Base-by-base conservation (phyloP, 1,140 invertebrate species). In the Anoplolepis gracilipes region DNA sequence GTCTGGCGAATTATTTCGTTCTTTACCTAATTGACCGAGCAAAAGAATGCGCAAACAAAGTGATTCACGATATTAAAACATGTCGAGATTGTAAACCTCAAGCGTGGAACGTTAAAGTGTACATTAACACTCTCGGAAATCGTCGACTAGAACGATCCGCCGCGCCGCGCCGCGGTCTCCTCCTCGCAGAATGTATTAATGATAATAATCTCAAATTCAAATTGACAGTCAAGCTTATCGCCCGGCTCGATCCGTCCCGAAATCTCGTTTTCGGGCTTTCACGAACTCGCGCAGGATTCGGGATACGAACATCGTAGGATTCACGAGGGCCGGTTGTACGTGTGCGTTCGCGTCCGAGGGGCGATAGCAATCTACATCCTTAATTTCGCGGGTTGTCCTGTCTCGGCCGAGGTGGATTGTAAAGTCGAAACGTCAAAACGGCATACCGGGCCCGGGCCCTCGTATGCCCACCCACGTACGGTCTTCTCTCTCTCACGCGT, bases 361-460 rank as follows among this genome's bases (percentile, higher is more conserved):
- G 81, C 88, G 89, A 90, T 90, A 89, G 87, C 90, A 82, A 92
- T 92, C 91, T 92, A 92, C 91, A 92, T 92, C 88, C 88, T 92
- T 91, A 91, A 91, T 92, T 91, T 90, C 88, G 84, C 86, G 87
- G 86, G 85, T 90, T 89, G 88, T 91, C 69, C 87, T 82, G 64
- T 87, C 86, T 70, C 65, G 62, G 69, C 39, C 61, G 59, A 85
- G 85, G 42, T 36, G 73, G 90, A 91, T 91, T 90, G 88, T 91
- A 91, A 91, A 91, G 86, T 87, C 86, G 87, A 88, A 91, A 85
- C 90, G 90, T 91, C 90, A 89, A 91, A 91, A 91, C 75, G 46
- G 89, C 78, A 86, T 79, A 88, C 86, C 73, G 73, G 61, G 46
- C 59, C 36, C 57, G 49, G 67, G 10, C 62, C 28, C 59, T 67